Evolutionary conservation across 2,797 vertebrate genomes (phyloP), one percentile per base, ranked within the genome.

Genomic region (Phylloscopus collybita): DNA sequence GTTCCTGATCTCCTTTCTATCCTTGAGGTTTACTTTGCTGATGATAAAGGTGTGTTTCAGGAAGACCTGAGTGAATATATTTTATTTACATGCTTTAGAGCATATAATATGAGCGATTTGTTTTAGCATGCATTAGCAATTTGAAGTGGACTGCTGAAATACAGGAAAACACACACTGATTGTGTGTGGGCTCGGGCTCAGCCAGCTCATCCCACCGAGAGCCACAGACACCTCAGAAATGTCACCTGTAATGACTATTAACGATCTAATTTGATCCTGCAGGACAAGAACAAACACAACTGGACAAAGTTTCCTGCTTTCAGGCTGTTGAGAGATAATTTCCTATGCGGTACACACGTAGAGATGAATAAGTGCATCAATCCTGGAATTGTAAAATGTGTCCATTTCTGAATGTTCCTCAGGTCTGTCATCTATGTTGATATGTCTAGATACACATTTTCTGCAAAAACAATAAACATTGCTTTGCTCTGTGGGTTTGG

Each of bases 331-430:
- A 75, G 36, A 60, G 34, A 15, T 34, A 16, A n/a, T 67, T 67
- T 80, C 19, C 36, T 47, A 5, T 11, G 19, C 5, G 13, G 13
- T 29, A 3, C 4, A 6, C 8, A 19, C 0, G 0, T 38, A 19
- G 4, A 65, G 70, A 38, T 38, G 66, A 81, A 72, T n/a, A 65
- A 82, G 50, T 53, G 26, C 18, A 25, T 34, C 38, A 54, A 0
- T 69, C 30, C 30, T 65, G 40, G 64, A 73, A n/a, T 6, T 4
- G 4, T 66, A 20, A 73, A 61, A 29, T 6, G 5, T 54, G 40
- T 47, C 62, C 22, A 5, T 54, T 83, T 88, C 80, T 74, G 25
- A 61, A 32, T 16, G n/a, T 67, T 60, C 74, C 53, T 30, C 40
- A 27, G 27, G 57, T 73, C 49, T 82, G 7, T 71, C 19, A 2